Percentiles rank a stretch among this genome's conserved stretches.
Conservation (phyloP, 1,140 invertebrate genomes). For the Cydia fagiglandana region DNA sequence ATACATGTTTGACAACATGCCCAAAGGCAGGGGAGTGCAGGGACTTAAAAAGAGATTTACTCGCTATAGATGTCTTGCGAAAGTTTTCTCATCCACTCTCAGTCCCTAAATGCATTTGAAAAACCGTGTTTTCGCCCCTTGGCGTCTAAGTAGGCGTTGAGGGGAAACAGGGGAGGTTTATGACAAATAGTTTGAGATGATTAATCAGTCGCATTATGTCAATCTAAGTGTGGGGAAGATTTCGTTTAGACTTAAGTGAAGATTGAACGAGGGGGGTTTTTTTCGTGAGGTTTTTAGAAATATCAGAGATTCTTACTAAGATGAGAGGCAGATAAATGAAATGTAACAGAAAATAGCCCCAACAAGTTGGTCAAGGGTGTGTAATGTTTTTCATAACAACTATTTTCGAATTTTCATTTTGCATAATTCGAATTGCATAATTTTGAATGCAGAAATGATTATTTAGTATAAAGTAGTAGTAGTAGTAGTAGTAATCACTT, state of each 20-base stretch:
- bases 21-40: too few relatives aligned
- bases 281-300: neutral
- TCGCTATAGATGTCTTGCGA: neutral
- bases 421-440: too few relatives aligned
- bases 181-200: constrained; percentile 27
- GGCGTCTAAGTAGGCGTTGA: neutral
- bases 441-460: too few relatives aligned
- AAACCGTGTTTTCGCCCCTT: constrained; percentile 8
- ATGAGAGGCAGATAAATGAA: neutral
- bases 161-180: neutral
- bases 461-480: too few relatives aligned
- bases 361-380: too few relatives aligned
- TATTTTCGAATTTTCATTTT: too few relatives aligned
- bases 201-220: constrained; percentile 22
- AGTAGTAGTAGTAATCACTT: too few relatives aligned
- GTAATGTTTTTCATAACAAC: too few relatives aligned
- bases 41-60: too few relatives aligned
- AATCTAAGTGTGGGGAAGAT: constrained; percentile 20
- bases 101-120: neutral
- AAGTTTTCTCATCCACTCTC: neutral
- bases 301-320: neutral
- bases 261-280: neutral
- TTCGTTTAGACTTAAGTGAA: neutral
- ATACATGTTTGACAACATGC: too few relatives aligned
- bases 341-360: neutral